phyloP scores from a whole-genome alignment of 1,140 invertebrate species.

The Heliconius congener region DNA sequence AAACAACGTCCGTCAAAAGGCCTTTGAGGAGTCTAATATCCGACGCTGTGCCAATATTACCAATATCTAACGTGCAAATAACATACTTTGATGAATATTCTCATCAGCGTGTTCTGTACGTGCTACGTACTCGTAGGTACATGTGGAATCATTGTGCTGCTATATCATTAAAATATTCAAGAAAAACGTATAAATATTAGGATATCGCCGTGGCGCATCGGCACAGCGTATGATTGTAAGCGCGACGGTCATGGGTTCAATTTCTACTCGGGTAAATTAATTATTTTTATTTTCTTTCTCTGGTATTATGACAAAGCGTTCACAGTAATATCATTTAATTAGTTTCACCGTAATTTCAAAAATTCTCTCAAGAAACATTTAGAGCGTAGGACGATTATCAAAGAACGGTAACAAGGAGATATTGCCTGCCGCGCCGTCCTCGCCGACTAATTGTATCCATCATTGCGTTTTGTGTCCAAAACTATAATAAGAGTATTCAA shows the following conservation, averaged over 20 bases:
- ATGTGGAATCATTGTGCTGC: neutral
- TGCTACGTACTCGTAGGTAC: neutral
- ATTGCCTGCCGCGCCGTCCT: neutral
- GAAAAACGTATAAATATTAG: too few species aligned
- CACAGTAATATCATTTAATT: neutral
- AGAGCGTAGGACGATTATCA: slow-evolving; percentile 7
- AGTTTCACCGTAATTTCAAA: neutral
- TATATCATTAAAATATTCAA: too few species aligned
- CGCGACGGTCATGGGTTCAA: too few species aligned
- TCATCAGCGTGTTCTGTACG: slow-evolving; percentile 7
- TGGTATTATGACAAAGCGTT: too few species aligned
- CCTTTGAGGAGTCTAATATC: slow-evolving; percentile 34
- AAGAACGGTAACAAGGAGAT: slow-evolving; percentile 4
- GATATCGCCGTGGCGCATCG: too few species aligned
- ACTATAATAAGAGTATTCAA: neutral
- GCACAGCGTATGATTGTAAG: too few species aligned
- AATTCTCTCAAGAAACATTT: neutral
- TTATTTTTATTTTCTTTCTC: too few species aligned
- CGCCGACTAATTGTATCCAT: neutral
- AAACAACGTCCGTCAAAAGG: slow-evolving; percentile 35
- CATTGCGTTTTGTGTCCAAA: neutral
- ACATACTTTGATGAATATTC: slow-evolving; percentile 36
- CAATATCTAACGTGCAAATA: slow-evolving; percentile 31
- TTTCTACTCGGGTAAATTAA: too few species aligned
- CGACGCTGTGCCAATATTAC: slow-evolving; percentile 25